Evolutionary conservation across 2,797 vertebrate genomes (phyloP).

Genomic region (Etheostoma perlongum): DNA sequence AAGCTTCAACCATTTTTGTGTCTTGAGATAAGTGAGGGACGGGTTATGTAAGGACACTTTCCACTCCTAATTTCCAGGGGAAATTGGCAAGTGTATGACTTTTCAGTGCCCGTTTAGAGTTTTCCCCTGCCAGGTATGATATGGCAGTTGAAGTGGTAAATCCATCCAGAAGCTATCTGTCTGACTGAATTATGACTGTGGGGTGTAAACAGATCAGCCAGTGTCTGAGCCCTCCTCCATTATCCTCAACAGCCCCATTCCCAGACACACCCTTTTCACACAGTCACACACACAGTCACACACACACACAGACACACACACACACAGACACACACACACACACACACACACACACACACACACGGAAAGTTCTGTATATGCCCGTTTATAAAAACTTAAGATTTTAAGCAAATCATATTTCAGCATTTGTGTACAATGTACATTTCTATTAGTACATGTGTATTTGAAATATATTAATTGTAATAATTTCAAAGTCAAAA

Average conservation of each 20-base stretch:
- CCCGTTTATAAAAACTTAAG: not conserved
- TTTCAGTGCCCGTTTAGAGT: constrained; percentile 13
- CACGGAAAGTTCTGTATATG: not conserved
- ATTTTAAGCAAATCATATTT: not conserved
- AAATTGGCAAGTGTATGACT: constrained; percentile 1
- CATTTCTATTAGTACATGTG: not conserved
- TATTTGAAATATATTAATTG: not conserved
- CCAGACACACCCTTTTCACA: constrained; percentile 77
- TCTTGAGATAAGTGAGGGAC: not conserved
- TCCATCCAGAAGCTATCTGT: constrained; percentile 39
- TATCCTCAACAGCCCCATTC: constrained; percentile 63
- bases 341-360: constrained; percentile 1
- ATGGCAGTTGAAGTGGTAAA: constrained; percentile 35
- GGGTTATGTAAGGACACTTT: constrained; percentile 10
- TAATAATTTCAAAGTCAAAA: not conserved
- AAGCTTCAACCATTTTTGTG: not conserved
- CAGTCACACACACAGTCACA: constrained; percentile 12
- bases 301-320: constrained; percentile 27
- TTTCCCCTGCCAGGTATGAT: constrained; percentile 38
- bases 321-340: constrained; percentile 16
- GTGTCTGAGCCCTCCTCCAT: constrained; percentile 65
- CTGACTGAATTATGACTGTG: constrained; percentile 64
- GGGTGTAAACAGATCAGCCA: constrained; percentile 77
- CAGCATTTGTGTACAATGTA: not conserved
- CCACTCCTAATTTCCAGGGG: not conserved